A percentile compares a stretch with the other conserved stretches of the same genome.
Conservation (phyloP, 2,113 vertebrate genomes). For the Ranitomeya imitator region DNA sequence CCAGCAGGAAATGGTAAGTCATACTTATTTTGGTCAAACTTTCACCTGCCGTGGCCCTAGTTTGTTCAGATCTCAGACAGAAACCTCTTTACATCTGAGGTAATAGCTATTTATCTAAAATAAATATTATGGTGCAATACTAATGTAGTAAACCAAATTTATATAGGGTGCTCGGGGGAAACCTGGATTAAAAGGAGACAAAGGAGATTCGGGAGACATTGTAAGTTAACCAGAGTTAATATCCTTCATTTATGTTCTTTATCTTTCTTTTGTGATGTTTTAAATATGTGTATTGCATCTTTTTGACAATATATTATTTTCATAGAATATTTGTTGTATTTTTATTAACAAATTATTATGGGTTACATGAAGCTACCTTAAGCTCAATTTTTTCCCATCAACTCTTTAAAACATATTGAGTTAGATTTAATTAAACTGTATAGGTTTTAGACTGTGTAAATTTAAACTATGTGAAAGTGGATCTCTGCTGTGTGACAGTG, state of each 20-base stretch:
- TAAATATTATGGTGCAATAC: neutral
- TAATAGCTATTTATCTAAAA: neutral
- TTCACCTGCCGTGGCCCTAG: no score
- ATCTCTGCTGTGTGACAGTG: no score
- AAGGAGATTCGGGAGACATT: constrained; percentile 73
- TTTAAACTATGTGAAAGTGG: no score
- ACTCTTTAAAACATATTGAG: no score
- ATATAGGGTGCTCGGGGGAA: constrained; percentile 83
- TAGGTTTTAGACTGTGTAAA: no score
- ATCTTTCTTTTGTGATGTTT: neutral
- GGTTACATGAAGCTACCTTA: no score
- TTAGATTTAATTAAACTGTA: no score
- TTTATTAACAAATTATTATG: no score
- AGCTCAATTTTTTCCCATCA: no score
- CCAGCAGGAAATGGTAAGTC: no score
- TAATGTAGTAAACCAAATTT: neutral
- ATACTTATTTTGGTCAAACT: no score
- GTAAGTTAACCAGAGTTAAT: constrained; percentile 69
- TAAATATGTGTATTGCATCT: neutral
- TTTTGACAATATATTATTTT: neutral
- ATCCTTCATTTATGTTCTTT: neutral
- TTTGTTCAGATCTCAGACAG: no score
- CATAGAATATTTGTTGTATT: neutral
- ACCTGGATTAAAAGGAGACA: constrained; percentile 80
- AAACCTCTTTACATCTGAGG: neutral